Base-by-base conservation (phyloP, 2,888 invertebrate genomes). In the Cenopis cana region DNA sequence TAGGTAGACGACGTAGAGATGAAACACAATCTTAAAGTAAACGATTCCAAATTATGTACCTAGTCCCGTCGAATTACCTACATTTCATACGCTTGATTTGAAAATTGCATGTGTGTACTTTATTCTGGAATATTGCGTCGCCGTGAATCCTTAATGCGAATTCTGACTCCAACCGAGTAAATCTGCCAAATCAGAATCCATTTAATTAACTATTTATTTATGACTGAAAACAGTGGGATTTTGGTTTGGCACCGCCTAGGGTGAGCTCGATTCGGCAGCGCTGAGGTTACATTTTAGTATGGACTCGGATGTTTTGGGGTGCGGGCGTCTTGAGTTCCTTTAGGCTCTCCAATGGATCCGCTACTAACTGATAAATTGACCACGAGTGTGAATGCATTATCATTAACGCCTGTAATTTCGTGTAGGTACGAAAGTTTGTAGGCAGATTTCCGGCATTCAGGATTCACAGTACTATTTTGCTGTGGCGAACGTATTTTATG, bases 141-240 rank as follows among this genome's bases (percentile, higher is more conserved):
- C 89, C 90, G 90, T 91, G 91, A 91, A 91, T 91, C 91, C 91
- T 92, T 83, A 91, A 91, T 91, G 91, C 88, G 88, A 78, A 50
- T 41, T 64, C 52, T 64, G 52, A 64, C 64, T 52, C 54, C 64
- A 64, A 24, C 52, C 24, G 64, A 8, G 36, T 38, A 38, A 64
- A 64, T 38, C 52, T 65, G 29, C 65, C 60, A 46, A 64, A 50
- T 54, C 59, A 55, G 54, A 41, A 17, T 33, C 54, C 46, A 50
- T 46, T 70, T 70, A 4, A 29, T 29, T n/a, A 54, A 29, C 29
- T 54, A 55, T 64, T 56, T 46, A 69, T 55, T 55, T 33, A 29
- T 38, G 24, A 24, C 24, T 3, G 24, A 24, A 24, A 24, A 24
- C 24, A 24, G 24, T 4, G 24, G 24, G 24, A 24, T 24, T 24